Percentiles rank a stretch among this genome's conserved stretches.
Evolutionary conservation across 2,888 invertebrate species (phyloP).

Genomic region (Formica aserva): DNA sequence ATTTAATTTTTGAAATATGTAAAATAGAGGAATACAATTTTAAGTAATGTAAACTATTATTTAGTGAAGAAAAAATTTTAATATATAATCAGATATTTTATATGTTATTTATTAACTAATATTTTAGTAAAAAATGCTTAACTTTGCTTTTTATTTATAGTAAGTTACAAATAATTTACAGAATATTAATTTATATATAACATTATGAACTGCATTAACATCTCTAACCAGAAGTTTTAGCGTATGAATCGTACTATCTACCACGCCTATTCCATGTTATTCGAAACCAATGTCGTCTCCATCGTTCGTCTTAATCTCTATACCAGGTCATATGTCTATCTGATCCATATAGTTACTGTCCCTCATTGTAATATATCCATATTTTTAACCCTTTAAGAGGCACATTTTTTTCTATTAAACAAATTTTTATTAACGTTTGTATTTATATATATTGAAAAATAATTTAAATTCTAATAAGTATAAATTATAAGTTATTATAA

Average conservation of each 20-base stretch:
- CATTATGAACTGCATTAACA: neutral
- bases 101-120: neutral
- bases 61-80: neutral
- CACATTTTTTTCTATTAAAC: neutral
- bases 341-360: neutral
- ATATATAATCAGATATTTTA: neutral
- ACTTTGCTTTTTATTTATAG: neutral
- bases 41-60: neutral
- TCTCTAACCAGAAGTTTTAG: neutral
- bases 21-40: neutral
- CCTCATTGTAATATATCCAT: neutral
- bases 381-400: neutral
- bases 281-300: neutral
- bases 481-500: neutral
- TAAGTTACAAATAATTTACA: neutral
- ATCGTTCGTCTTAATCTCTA: neutral
- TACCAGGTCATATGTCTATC: neutral
- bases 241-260: neutral
- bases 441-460: neutral
- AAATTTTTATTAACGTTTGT: neutral
- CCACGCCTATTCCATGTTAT: conserved; percentile 38
- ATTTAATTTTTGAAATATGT: neutral
- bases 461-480: neutral
- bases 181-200: neutral
- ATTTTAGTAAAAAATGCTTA: neutral